These are phyloP conservation scores for Sinocyclocheilus rhinocerous DNA, from an alignment of 2,113 vertebrate species.

Conservation along the genomic window DNA sequence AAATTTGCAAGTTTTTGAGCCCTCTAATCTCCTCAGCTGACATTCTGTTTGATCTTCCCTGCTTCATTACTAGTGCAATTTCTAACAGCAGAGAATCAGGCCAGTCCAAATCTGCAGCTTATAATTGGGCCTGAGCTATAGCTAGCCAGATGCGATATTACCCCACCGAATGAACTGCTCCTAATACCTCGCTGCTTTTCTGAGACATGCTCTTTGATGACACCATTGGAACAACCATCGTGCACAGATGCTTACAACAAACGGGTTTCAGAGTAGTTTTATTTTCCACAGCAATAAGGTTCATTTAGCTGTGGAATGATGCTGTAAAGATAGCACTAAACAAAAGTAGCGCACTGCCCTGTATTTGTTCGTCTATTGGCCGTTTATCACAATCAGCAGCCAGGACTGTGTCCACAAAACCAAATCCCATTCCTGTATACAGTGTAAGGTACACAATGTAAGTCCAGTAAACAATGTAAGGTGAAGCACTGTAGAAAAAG, in stretches of 20 bases:
- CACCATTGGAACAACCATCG: constrained; percentile 2
- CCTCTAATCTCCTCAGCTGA: not conserved
- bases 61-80: constrained; percentile 14
- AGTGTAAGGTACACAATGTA: not conserved
- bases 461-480: not conserved
- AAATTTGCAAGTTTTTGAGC: not conserved
- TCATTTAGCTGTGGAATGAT: not conserved
- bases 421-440: not conserved
- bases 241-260: constrained; percentile 17
- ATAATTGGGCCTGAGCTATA: constrained; percentile 6
- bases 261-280: not conserved
- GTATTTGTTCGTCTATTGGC: constrained; percentile 1
- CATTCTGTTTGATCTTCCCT: constrained; percentile 8
- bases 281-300: constrained; percentile 40
- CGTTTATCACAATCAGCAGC: constrained; percentile 18
- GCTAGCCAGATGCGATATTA: constrained; percentile 11
- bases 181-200: not conserved
- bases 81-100: constrained; percentile 7
- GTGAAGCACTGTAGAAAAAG: constrained; percentile 23
- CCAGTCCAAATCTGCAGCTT: constrained; percentile 11
- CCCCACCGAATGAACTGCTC: constrained; percentile 14
- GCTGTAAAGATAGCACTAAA: not conserved
- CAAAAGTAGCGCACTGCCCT: not conserved
- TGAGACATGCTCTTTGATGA: constrained; percentile 24
- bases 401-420: not conserved